Conservation (phyloP, 1,140 invertebrate species). For the Microplitis demolitor region DNA sequence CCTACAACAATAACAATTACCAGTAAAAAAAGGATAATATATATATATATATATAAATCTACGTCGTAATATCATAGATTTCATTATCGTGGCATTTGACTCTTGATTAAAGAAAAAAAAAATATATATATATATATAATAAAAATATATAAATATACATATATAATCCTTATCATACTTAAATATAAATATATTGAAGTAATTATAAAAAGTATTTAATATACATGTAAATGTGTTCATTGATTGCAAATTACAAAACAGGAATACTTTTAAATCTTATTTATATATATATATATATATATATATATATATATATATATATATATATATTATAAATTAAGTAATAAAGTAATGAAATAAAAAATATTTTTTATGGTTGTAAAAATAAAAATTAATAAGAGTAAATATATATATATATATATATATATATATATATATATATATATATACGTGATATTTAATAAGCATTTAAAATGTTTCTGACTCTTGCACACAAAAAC, state of each 20-base stretch:
- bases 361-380: too few species aligned
- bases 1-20: background rate
- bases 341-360: too few species aligned
- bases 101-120: background rate
- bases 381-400: too few species aligned
- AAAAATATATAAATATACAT: background rate
- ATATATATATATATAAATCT: background rate
- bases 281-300: too few species aligned
- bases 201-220: background rate
- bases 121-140: background rate
- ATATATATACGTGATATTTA: too few species aligned
- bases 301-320: too few species aligned
- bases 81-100: conserved; percentile 19
- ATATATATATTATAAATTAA: too few species aligned
- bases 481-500: too few species aligned
- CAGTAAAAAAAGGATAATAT: background rate
- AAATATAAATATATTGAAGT: background rate
- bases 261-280: background rate
- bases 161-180: too few species aligned
- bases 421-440: too few species aligned
- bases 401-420: too few species aligned
- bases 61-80: conserved; percentile 11
- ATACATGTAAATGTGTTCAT: background rate
- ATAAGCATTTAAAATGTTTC: too few species aligned
- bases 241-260: conserved; percentile 11